Conservation (phyloP, 2,797 vertebrate species). For the Anas flavirostris region DNA sequence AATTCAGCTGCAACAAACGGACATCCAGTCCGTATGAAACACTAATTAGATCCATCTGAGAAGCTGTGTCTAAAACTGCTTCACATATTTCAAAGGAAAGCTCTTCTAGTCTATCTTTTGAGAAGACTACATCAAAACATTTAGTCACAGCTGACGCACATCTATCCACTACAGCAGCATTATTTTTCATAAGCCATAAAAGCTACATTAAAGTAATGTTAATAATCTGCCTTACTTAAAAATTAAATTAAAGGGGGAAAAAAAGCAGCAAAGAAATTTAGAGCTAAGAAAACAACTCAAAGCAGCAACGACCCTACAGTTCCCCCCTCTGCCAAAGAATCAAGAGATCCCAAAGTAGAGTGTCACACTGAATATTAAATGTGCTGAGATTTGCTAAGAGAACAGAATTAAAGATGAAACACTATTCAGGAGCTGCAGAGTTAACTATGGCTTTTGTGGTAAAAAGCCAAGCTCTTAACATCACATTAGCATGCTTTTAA, state of each 20-base stretch:
- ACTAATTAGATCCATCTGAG: constrained; percentile 93
- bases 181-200: constrained; percentile 75
- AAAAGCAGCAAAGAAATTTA: constrained; percentile 46
- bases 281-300: constrained; percentile 30
- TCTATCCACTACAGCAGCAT: constrained; percentile 63
- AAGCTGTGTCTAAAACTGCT: constrained; percentile 79
- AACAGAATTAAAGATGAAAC: constrained; percentile 52
- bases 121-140: constrained; percentile 85
- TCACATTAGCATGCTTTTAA: constrained; percentile 4
- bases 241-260: constrained; percentile 39
- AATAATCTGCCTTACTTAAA: constrained; percentile 61
- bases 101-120: constrained; percentile 76
- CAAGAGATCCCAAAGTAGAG: not conserved
- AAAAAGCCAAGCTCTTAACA: constrained; percentile 40
- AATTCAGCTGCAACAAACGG: constrained; percentile 87
- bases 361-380: not conserved
- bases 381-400: not conserved
- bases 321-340: not conserved
- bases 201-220: constrained; percentile 67
- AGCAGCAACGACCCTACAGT: not conserved
- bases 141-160: constrained; percentile 73
- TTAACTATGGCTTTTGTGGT: constrained; percentile 34
- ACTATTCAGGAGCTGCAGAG: constrained; percentile 2
- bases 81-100: constrained; percentile 85
- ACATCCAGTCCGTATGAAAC: constrained; percentile 84